These are phyloP conservation scores for Megaceryle torquata DNA, from an alignment of 2,113 vertebrate species.

Conservation along the genomic window DNA sequence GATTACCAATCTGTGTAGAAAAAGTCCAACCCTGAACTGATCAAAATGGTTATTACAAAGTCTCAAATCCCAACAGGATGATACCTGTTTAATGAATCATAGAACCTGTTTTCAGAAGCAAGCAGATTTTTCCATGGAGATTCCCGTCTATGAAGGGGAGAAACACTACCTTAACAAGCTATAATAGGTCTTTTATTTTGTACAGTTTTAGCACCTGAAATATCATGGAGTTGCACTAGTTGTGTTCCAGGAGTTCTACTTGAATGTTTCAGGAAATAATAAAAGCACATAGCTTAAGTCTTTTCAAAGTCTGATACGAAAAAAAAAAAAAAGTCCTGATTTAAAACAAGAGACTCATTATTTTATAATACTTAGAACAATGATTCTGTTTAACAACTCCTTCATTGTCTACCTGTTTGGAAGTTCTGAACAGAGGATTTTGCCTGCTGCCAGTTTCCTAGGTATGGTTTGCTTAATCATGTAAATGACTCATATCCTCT, in stretches of 20 bases:
- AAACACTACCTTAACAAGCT: constrained; percentile 79
- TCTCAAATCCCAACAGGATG: constrained; percentile 76
- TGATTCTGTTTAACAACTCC: not conserved
- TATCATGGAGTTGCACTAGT: not conserved
- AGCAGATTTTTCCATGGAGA: constrained; percentile 90
- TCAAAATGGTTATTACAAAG: constrained; percentile 64
- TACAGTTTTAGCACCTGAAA: constrained; percentile 20
- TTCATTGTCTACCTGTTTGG: not conserved
- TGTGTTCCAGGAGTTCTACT: not conserved
- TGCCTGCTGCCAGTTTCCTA: not conserved
- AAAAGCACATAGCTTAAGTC: not conserved
- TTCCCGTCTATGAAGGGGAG: constrained; percentile 89
- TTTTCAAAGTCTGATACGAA: not conserved
- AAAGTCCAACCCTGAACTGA: constrained; percentile 67
- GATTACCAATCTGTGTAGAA: constrained; percentile 75
- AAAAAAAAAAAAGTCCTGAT: not conserved
- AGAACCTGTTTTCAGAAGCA: constrained; percentile 86
- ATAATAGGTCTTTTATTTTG: constrained; percentile 24
- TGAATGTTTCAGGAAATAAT: not conserved
- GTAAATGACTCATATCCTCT: not conserved
- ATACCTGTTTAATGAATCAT: constrained; percentile 90
- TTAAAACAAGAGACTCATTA: not conserved
- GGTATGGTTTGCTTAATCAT: not conserved
- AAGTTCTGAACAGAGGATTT: not conserved
- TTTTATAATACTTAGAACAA: not conserved